These are phyloP conservation scores for Quadroppia sp. DNA, from an alignment of 2,888 invertebrate genomes.

Conservation along the genomic window DNA sequence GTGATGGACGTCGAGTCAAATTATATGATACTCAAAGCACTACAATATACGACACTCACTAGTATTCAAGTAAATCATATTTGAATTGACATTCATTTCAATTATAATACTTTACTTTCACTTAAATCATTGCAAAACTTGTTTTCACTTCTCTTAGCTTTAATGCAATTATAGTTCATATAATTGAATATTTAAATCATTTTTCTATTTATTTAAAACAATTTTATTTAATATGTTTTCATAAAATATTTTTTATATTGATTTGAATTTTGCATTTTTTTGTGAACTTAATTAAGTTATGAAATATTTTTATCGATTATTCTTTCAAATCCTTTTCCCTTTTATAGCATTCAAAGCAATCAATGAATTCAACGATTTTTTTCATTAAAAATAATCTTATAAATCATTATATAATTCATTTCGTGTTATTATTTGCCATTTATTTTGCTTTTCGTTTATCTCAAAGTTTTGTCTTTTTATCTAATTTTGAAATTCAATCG, in stretches of 20 bases:
- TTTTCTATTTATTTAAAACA: neutral
- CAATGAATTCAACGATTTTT: neutral
- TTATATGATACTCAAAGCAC: slow-evolving; percentile 74
- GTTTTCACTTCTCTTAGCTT: neutral
- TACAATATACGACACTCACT: slow-evolving; percentile 67
- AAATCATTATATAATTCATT: neutral
- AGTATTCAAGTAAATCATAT: slow-evolving; percentile 63
- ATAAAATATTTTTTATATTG: too few relatives aligned
- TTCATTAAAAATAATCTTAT: neutral
- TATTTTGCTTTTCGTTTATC: neutral
- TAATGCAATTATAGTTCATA: neutral
- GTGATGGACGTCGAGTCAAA: slow-evolving; percentile 80
- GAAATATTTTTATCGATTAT: neutral
- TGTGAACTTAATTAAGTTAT: neutral
- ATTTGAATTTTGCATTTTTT: too few relatives aligned
- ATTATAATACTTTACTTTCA: neutral
- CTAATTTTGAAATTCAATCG: slow-evolving; percentile 12
- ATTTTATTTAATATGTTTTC: neutral
- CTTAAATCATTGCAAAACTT: neutral
- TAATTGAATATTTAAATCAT: neutral
- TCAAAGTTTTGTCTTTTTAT: slow-evolving; percentile 5
- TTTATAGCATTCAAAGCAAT: neutral
- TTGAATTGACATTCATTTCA: neutral
- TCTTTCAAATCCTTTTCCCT: neutral
- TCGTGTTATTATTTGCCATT: neutral